These are phyloP conservation scores for Stenoptilia bipunctidactyla DNA, from an alignment of 2,888 invertebrate species.

Conservation along the genomic window DNA sequence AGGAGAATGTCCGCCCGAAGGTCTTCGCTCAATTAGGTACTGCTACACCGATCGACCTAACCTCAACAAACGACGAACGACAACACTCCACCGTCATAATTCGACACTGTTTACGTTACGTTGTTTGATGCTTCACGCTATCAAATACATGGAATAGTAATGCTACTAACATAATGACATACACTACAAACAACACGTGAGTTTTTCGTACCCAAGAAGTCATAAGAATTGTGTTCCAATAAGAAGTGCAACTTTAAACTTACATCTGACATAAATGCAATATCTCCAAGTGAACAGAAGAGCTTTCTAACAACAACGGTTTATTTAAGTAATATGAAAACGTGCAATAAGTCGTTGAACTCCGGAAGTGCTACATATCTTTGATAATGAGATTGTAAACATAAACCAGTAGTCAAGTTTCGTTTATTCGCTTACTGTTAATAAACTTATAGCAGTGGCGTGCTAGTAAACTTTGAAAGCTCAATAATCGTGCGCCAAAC, in stretches of 20 bases:
- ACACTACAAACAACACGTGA: not conserved
- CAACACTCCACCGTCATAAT: constrained; percentile 3
- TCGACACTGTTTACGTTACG: not conserved
- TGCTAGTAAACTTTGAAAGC: not conserved
- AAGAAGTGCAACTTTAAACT: not conserved
- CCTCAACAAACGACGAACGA: too few relatives aligned
- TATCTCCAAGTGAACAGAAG: not conserved
- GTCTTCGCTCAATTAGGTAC: constrained; percentile 92
- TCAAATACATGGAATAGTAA: not conserved
- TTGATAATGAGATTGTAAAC: not conserved
- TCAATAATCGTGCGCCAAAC: not conserved
- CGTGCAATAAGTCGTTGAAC: constrained; percentile 1
- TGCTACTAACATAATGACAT: not conserved
- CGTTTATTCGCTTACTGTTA: not conserved
- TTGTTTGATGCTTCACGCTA: not conserved
- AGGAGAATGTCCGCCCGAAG: constrained; percentile 92
- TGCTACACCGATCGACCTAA: constrained; percentile 4
- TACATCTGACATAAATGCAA: not conserved
- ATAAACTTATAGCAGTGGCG: not conserved
- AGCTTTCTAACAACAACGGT: not conserved
- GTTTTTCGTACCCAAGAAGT: not conserved
- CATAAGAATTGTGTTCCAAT: not conserved
- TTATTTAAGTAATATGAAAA: not conserved
- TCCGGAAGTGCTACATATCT: not conserved
- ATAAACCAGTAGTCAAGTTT: not conserved